A percentile compares a stretch with the other conserved stretches of the same genome.
These are phyloP conservation scores for Neoaliturus tenellus DNA, from an alignment of 2,888 invertebrate genomes.

Conservation along the genomic window DNA sequence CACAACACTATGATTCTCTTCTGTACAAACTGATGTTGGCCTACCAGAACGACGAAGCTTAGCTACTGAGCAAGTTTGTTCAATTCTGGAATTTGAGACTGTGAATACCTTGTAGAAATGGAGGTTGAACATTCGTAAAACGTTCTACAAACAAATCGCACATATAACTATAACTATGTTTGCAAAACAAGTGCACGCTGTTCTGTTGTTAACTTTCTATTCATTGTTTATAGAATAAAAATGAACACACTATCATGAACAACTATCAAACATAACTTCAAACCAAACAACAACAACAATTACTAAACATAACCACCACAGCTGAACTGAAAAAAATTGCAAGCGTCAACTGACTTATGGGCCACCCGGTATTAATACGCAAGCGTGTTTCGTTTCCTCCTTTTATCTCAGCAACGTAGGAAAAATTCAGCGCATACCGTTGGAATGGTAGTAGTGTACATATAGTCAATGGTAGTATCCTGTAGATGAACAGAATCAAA, in stretches of 20 bases:
- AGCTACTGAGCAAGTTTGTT: conserved; percentile 37
- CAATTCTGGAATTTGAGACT: conserved; percentile 37
- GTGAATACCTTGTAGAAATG: conserved; percentile 53
- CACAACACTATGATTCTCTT: conserved; percentile 50
- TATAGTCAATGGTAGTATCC: too few species aligned
- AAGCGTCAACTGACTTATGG: too few species aligned
- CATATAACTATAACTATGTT: conserved; percentile 27
- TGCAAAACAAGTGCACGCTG: conserved; percentile 49
- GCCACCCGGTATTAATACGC: too few species aligned
- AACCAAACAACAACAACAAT: background rate
- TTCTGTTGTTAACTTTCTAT: conserved; percentile 36
- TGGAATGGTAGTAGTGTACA: too few species aligned
- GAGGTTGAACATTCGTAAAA: conserved; percentile 49
- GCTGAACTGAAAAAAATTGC: too few species aligned
- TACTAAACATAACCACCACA: too few species aligned
- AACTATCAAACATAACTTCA: conserved; percentile 34
- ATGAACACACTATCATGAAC: conserved; percentile 25
- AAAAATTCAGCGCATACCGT: too few species aligned
- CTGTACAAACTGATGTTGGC: conserved; percentile 44
- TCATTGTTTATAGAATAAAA: conserved; percentile 5
- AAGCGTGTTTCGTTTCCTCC: too few species aligned
- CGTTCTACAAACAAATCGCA: conserved; percentile 39
- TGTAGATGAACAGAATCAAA: too few species aligned
- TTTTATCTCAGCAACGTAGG: too few species aligned
- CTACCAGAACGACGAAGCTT: conserved; percentile 44